Evolutionary conservation across 2,888 invertebrate species (phyloP).

Genomic region (Coecobrya sp.): DNA sequence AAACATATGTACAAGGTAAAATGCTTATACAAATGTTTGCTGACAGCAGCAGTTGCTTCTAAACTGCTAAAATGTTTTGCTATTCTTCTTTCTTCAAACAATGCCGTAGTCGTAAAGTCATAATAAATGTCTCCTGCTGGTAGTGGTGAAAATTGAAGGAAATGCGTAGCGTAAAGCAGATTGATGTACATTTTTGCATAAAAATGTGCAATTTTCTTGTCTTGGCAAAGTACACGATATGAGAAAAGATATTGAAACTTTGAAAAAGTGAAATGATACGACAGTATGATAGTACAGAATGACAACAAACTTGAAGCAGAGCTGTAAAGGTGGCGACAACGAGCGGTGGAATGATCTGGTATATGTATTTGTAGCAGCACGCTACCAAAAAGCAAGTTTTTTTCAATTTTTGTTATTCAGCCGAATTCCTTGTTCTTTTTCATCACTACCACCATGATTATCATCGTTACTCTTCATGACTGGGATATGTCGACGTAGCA

Average conservation of each 20-base stretch:
- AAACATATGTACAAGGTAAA: background rate
- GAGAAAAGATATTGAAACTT: conserved; percentile 65
- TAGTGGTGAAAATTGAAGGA: background rate
- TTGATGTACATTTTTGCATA: conserved; percentile 60
- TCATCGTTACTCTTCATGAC: conserved; percentile 8
- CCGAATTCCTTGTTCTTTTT: conserved; percentile 18
- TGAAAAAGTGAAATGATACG: conserved; percentile 57
- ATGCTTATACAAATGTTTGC: background rate
- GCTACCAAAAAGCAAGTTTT: background rate
- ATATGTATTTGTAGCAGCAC: background rate
- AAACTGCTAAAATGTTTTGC: background rate
- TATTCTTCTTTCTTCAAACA: background rate
- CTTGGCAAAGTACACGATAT: conserved; percentile 1
- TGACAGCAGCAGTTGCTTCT: background rate
- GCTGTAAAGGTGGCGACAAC: conserved; percentile 20
- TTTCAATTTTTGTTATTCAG: background rate
- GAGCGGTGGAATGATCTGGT: background rate
- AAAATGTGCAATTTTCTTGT: conserved; percentile 38
- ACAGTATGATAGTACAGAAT: conserved; percentile 21
- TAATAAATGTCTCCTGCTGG: background rate
- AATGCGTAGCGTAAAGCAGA: background rate
- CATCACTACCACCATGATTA: background rate
- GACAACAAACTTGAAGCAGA: background rate
- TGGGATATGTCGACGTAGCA: conserved; percentile 10
- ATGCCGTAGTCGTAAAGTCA: conserved; percentile 16